Evolutionary conservation across 2,113 vertebrate species (phyloP).

Genomic region (Solenodon paradoxus): DNA sequence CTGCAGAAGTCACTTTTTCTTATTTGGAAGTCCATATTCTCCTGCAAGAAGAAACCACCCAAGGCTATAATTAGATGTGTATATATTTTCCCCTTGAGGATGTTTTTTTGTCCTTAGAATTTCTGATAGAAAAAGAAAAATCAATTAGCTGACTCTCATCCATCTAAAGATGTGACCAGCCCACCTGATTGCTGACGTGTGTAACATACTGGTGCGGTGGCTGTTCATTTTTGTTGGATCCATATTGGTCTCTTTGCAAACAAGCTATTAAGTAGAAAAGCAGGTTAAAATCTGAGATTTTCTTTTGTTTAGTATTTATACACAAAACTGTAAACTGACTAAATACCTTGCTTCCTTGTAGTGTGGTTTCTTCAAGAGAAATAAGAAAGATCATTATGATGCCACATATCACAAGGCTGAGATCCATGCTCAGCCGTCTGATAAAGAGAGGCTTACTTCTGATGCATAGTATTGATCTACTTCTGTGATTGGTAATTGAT

Average conservation of each 20-base stretch:
- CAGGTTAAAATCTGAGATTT: slow-evolving; percentile 29
- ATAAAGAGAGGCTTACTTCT: slow-evolving; percentile 98
- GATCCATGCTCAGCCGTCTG: slow-evolving; percentile 99
- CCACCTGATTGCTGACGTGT: not conserved
- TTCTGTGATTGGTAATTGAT: slow-evolving; percentile 93
- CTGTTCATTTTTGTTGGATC: not conserved
- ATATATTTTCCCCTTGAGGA: not conserved
- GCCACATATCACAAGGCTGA: slow-evolving; percentile 99
- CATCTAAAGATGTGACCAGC: not conserved
- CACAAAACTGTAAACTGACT: slow-evolving; percentile 80
- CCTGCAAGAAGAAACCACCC: not conserved
- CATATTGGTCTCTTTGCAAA: slow-evolving; percentile 20
- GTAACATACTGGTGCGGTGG: no score
- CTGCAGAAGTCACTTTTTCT: not conserved
- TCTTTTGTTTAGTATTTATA: slow-evolving; percentile 60
- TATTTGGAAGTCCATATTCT: not conserved
- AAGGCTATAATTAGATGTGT: not conserved
- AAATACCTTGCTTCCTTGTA: slow-evolving; percentile 93
- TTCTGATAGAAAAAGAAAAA: slow-evolving; percentile 31
- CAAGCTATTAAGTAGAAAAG: not conserved
- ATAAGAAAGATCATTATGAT: slow-evolving; percentile 95
- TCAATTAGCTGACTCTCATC: not conserved
- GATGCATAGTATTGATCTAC: slow-evolving; percentile 94
- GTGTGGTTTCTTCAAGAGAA: slow-evolving; percentile 99
- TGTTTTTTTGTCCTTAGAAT: not conserved